A percentile compares a stretch with the other conserved stretches of the same genome.
These are phyloP conservation scores for Habropoda laboriosa DNA, from an alignment of 1,140 invertebrate species.

Conservation along the genomic window DNA sequence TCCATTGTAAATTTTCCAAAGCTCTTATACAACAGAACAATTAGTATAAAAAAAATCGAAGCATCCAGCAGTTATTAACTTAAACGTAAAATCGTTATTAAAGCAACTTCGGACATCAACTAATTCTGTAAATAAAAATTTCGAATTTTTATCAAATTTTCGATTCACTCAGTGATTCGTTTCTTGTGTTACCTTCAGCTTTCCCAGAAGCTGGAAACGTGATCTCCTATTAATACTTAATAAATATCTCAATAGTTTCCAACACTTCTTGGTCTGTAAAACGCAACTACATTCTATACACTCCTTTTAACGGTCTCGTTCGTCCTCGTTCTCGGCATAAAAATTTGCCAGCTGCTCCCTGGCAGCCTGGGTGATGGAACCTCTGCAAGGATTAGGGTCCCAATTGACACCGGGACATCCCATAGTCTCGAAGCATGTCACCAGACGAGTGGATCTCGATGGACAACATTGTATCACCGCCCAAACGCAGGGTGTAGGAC, in stretches of 20 bases:
- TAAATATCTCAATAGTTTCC: too few species aligned
- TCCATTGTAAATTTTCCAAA: too few species aligned
- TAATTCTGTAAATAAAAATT: neutral
- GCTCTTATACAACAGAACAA: too few species aligned
- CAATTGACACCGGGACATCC: slow-evolving; percentile 86
- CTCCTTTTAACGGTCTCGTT: neutral
- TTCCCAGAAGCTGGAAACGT: neutral
- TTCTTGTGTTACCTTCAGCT: neutral
- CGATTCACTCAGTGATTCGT: neutral
- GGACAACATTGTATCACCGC: slow-evolving; percentile 87
- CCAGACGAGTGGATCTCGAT: slow-evolving; percentile 74
- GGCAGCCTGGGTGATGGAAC: slow-evolving; percentile 80
- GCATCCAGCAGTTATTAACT: too few species aligned
- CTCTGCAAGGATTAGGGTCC: slow-evolving; percentile 84
- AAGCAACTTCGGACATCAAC: neutral
- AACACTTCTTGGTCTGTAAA: neutral
- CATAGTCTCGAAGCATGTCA: slow-evolving; percentile 85
- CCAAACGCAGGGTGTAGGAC: slow-evolving; percentile 84
- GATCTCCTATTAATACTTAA: neutral
- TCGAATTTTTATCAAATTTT: neutral
- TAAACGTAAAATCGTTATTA: neutral
- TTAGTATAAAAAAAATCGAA: too few species aligned
- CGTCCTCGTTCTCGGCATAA: slow-evolving; percentile 69
- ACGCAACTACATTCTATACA: neutral
- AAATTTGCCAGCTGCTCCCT: slow-evolving; percentile 79